These are phyloP conservation scores for Myopa tessellatipennis DNA, from an alignment of 2,888 invertebrate species.

Conservation along the genomic window DNA sequence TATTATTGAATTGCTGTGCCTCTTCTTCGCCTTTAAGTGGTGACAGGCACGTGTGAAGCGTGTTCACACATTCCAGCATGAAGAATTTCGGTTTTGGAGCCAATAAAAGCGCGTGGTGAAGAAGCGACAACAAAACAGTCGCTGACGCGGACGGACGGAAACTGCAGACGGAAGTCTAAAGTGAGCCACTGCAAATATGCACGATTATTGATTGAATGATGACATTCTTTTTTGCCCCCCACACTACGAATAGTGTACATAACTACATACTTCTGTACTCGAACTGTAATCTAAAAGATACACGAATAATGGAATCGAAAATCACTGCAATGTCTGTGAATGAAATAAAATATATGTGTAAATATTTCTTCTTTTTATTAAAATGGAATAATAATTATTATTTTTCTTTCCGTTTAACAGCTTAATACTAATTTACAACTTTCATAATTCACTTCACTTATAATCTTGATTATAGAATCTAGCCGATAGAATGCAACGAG, in stretches of 20 bases:
- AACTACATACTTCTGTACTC: background rate
- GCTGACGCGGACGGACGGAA: background rate
- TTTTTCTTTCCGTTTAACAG: background rate
- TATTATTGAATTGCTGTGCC: too few relatives aligned
- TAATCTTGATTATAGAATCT: background rate
- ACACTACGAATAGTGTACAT: background rate
- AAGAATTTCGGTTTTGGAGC: background rate
- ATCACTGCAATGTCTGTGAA: background rate
- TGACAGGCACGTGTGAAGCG: background rate
- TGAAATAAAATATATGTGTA: slow-evolving; percentile 16
- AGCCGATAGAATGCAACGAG: background rate
- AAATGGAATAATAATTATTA: background rate
- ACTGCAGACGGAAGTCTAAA: slow-evolving; percentile 18
- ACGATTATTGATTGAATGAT: slow-evolving; percentile 3
- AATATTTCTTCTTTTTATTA: background rate
- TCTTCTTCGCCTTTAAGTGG: too few relatives aligned
- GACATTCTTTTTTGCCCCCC: background rate
- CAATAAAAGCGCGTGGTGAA: slow-evolving; percentile 2
- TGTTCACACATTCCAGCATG: background rate
- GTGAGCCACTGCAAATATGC: slow-evolving; percentile 3
- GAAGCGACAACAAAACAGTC: background rate
- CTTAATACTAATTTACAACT: slow-evolving; percentile 12
- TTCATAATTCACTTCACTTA: background rate
- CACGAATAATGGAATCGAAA: background rate
- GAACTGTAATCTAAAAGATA: background rate